phyloP scores from a whole-genome alignment of 2,888 invertebrate genomes.

The Plebejus argus region DNA sequence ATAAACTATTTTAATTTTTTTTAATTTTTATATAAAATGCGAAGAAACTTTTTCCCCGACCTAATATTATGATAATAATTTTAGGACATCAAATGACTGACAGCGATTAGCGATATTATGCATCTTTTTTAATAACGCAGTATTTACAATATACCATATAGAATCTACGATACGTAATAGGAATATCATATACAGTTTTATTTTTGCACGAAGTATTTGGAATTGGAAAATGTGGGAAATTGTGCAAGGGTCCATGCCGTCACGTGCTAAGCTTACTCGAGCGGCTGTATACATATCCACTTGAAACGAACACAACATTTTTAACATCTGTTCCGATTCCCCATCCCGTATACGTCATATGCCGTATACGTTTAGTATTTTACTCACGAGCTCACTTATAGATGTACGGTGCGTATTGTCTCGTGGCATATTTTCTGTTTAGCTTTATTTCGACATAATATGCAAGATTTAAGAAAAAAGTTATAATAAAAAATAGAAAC shows the following conservation, averaged over 20 bases:
- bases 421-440: too few species aligned
- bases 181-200: slow-evolving; percentile 7
- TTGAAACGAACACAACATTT: slow-evolving; percentile 44
- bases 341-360: slow-evolving; percentile 38
- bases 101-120: too few species aligned
- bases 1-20: too few species aligned
- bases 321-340: slow-evolving; percentile 46
- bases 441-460: too few species aligned
- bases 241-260: slow-evolving; percentile 27
- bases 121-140: not conserved
- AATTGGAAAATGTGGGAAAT: slow-evolving; percentile 28
- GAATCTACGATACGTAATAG: not conserved
- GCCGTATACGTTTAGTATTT: slow-evolving; percentile 6
- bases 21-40: too few species aligned
- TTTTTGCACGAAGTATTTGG: slow-evolving; percentile 22
- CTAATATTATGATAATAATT: too few species aligned
- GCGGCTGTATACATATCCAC: slow-evolving; percentile 43
- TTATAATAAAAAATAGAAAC: too few species aligned
- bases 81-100: too few species aligned
- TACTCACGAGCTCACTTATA: slow-evolving; percentile 1
- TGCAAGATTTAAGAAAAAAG: too few species aligned
- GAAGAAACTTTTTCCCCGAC: too few species aligned
- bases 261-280: slow-evolving; percentile 34
- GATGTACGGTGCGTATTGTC: not conserved
- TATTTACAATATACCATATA: not conserved